A percentile compares a stretch with the other conserved stretches of the same genome.
Evolutionary conservation across 2,797 vertebrate species (phyloP).

Genomic region (Decapterus maruadsi): DNA sequence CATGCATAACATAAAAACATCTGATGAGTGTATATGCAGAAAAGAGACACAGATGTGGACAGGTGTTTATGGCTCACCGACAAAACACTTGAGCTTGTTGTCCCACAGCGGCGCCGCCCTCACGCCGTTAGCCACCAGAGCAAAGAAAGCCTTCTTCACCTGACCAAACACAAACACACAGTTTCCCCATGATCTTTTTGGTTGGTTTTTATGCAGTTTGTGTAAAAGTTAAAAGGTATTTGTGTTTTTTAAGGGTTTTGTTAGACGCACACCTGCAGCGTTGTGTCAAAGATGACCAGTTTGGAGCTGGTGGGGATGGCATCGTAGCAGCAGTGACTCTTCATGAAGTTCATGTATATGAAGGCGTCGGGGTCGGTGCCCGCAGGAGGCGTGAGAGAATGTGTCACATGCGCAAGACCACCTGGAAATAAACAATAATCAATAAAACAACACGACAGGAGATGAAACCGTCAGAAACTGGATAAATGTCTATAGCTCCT

Average conservation of each 20-base stretch:
- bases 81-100: slow-evolving; percentile 96
- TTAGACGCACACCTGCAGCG: slow-evolving; percentile 86
- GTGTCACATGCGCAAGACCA: background rate
- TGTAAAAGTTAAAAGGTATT: too few species aligned
- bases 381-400: slow-evolving; percentile 34
- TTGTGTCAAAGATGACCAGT: slow-evolving; percentile 94
- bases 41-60: background rate
- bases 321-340: slow-evolving; percentile 93
- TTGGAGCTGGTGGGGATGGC: slow-evolving; percentile 97
- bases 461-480: too few species aligned
- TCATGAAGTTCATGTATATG: slow-evolving; percentile 95
- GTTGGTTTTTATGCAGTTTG: background rate
- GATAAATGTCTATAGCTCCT: too few species aligned
- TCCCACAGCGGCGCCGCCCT: slow-evolving; percentile 98
- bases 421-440: slow-evolving; percentile 12
- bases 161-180: slow-evolving; percentile 64
- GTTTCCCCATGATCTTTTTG: background rate
- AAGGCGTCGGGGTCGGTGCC: slow-evolving; percentile 81
- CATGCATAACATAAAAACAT: background rate
- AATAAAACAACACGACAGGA: background rate
- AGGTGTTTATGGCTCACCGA: slow-evolving; percentile 84
- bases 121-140: slow-evolving; percentile 96
- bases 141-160: slow-evolving; percentile 99
- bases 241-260: too few species aligned
- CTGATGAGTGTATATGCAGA: background rate